Evolutionary conservation across 2,797 vertebrate species (phyloP), one percentile per base, ranked within the genome.

Genomic region (Pagetopsis macropterus): DNA sequence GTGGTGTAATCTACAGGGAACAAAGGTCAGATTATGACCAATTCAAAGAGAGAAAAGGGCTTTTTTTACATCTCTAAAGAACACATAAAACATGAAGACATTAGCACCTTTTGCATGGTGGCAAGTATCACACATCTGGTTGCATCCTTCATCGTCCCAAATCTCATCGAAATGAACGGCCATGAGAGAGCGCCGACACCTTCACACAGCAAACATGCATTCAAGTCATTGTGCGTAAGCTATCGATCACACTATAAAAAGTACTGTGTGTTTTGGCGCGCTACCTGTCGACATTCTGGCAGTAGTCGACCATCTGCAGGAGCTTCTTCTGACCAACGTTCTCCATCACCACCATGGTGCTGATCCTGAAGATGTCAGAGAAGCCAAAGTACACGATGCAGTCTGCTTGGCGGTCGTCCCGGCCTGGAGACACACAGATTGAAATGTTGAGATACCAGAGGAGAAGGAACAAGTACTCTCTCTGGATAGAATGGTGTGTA

Each of bases 311-410:
- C 95, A 99, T 99, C 72, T 97, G 94, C 51, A 96, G 96, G 31
- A 99, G 93, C 83, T 99, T 99, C 91, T 97, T 91, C 80, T 99
- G 97, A 10, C 98, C 98, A 0, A 97, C 96, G 1, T 96, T 99
- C 88, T 99, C 98, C 98, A 99, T 99, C 71, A 99, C 97, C 52
- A 99, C 98, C 98, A 99, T 98, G 40, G 96, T 94, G 85, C 97
- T 98, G 85, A 97, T 92, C 88, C 97, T 92, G 89, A 99, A 99
- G 89, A 99, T 96, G 71, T 99, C 98, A 17, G 95, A 87, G 76
- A 98, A 99, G 21, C 97, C 96, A 0, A 94, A 99, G 88, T 96
- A 99, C 61, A 98, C 89, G 65, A 99, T 94, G 75, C 98, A 99
- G 79, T 99, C 97, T 6, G 98, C 97, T 49, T 94, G 95, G 45